Base-by-base conservation (phyloP, 2,113 vertebrate species). In the Emberiza fucata region DNA sequence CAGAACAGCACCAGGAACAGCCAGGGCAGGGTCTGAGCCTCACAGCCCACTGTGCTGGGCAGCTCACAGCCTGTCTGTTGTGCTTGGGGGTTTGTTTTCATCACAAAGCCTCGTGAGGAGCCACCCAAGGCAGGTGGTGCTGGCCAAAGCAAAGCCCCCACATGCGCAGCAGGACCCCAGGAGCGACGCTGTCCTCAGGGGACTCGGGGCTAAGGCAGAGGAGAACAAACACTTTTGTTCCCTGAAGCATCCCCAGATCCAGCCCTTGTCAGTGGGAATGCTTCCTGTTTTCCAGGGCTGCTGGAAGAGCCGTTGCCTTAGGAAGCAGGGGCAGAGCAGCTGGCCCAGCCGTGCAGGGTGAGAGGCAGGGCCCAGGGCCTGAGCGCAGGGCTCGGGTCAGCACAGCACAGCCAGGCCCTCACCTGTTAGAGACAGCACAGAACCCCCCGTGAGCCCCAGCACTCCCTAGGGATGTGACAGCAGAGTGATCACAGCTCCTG, bases 131-230 rank as follows among this genome's bases (percentile, higher is more conserved):
- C 77, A 51, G 72, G 64, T 5, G 56, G 44, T 20, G 3, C 28
- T 9, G 47, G 78, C 81, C 53, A 20, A 56, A 76, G 81, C 89
- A 42, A 86, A 92, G 88, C 44, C 44, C 77, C 25, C 0, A 5
- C 7, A 19, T 0, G 39, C 20, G 1, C 45, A 6, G 71, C 21
- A 14, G 31, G 6, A 22, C 11, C 0, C 27, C 18, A 0, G 2
- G 5, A 7, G 57, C 1, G 11, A 17, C 4, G 0, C 35, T 20
- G 22, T 10, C 56, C 70, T 69, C 0, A 5, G 0, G 15, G 80
- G 25, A 33, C 47, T 33, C 1, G 22, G 0, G 25, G 60, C 47
- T n/a, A 14, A 82, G 44, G 70, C 44, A 78, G 18, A 85, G 59
- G 17, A 66, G 28, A 73, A 70, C 73, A 93, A 81, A 13, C 1